phyloP scores from a whole-genome alignment of 2,113 vertebrate genomes.

The Oreochromis spilurus region DNA sequence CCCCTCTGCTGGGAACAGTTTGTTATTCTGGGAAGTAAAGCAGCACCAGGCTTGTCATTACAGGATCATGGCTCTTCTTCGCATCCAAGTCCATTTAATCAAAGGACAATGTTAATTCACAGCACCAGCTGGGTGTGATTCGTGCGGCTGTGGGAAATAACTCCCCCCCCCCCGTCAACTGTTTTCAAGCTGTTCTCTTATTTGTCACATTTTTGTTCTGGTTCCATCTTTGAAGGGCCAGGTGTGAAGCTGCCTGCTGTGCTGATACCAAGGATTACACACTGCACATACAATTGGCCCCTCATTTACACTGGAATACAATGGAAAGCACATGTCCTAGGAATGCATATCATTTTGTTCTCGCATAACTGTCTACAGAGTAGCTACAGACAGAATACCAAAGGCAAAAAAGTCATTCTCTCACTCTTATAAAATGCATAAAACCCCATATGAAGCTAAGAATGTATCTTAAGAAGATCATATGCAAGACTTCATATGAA shows the following conservation, averaged over 20 bases:
- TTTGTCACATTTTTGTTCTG: neutral
- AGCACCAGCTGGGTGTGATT: neutral
- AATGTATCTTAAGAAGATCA: neutral
- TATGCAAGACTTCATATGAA: neutral
- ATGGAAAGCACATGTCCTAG: neutral
- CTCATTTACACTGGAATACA: neutral
- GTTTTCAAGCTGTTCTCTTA: neutral
- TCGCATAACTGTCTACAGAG: neutral
- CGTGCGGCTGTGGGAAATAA: neutral
- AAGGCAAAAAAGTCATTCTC: neutral
- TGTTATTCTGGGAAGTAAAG: conserved; percentile 23
- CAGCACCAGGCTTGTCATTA: conserved; percentile 22
- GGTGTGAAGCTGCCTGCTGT: neutral
- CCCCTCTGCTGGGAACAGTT: neutral
- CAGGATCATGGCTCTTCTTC: neutral
- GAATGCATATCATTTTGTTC: neutral
- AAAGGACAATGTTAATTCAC: neutral
- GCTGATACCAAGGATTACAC: neutral
- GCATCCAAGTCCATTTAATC: conserved; percentile 4
- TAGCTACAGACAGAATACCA: neutral
- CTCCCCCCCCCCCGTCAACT: neutral
- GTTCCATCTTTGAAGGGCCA: neutral
- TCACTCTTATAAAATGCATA: neutral
- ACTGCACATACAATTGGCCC: neutral
- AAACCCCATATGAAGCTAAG: neutral